Percentiles rank a stretch among this genome's conserved stretches.
These are phyloP conservation scores for Torymus texanus DNA, from an alignment of 2,888 invertebrate species.

Conservation along the genomic window DNA sequence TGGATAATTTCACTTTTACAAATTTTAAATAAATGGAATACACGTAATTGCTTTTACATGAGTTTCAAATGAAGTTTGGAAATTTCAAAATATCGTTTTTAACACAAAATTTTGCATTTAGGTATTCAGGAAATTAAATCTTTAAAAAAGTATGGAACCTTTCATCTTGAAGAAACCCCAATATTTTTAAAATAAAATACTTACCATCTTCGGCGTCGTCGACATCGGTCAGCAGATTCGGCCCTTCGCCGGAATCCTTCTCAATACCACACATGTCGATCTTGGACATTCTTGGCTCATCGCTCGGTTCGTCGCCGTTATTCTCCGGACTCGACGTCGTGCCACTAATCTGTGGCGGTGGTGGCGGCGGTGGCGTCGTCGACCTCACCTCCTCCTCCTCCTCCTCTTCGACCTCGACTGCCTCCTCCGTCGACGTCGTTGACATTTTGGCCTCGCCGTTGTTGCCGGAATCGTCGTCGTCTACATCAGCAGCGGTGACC, in stretches of 20 bases:
- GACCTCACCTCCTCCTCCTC: background rate
- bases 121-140: too few relatives aligned
- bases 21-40: too few relatives aligned
- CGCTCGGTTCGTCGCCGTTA: background rate
- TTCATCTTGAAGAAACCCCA: too few relatives aligned
- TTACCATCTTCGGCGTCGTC: slow-evolving; percentile 67
- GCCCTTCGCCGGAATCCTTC: slow-evolving; percentile 66
- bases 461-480: background rate
- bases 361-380: background rate
- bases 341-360: too few relatives aligned
- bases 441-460: slow-evolving; percentile 26
- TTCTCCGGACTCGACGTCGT: too few relatives aligned
- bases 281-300: slow-evolving; percentile 60
- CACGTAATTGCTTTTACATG: too few relatives aligned
- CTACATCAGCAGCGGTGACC: slow-evolving; percentile 9
- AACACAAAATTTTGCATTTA: too few relatives aligned
- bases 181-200: background rate
- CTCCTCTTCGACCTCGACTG: slow-evolving; percentile 22
- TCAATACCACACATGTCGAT: slow-evolving; percentile 65
- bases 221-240: slow-evolving; percentile 57
- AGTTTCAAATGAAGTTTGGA: too few relatives aligned
- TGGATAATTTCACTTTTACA: too few relatives aligned
- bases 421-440: slow-evolving; percentile 28
- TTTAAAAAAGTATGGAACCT: too few relatives aligned
- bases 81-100: too few relatives aligned